These are phyloP conservation scores for Drosophila nikananu DNA, from an alignment of 1,140 invertebrate genomes.

Conservation along the genomic window DNA sequence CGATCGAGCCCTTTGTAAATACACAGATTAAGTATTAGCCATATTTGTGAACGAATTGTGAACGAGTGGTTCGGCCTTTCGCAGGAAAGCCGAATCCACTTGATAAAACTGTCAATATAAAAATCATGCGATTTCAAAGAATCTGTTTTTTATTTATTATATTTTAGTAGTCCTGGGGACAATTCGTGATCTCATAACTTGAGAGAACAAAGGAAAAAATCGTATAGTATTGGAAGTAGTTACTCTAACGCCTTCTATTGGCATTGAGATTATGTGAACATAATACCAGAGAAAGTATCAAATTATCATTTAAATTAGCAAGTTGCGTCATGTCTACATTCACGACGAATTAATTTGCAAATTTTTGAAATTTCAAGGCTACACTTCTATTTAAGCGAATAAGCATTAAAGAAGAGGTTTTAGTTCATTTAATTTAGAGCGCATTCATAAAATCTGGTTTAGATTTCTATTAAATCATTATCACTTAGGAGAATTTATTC, in stretches of 20 bases:
- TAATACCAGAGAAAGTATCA: neutral
- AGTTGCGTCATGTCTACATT: neutral
- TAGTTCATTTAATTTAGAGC: conserved; percentile 1
- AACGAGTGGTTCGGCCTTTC: conserved; percentile 42
- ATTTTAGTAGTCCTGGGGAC: neutral
- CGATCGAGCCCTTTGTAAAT: conserved; percentile 48
- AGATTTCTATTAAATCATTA: neutral
- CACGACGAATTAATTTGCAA: neutral
- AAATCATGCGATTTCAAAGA: conserved; percentile 31
- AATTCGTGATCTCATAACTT: neutral
- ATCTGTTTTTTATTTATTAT: neutral
- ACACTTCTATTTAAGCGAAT: neutral
- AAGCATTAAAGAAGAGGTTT: neutral
- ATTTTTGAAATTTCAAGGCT: neutral
- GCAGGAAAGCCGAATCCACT: conserved; percentile 42
- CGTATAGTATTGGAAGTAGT: neutral
- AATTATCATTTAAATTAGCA: conserved; percentile 4
- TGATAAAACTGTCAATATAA: conserved; percentile 51
- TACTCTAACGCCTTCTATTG: neutral
- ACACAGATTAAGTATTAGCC: conserved; percentile 73
- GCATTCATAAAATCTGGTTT: neutral
- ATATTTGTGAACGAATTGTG: conserved; percentile 48
- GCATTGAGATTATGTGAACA: neutral
- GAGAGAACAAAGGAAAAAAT: neutral
- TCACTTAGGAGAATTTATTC: neutral